Evolutionary conservation across 2,113 vertebrate genomes (phyloP).

Genomic region (Myodes glareolus): DNA sequence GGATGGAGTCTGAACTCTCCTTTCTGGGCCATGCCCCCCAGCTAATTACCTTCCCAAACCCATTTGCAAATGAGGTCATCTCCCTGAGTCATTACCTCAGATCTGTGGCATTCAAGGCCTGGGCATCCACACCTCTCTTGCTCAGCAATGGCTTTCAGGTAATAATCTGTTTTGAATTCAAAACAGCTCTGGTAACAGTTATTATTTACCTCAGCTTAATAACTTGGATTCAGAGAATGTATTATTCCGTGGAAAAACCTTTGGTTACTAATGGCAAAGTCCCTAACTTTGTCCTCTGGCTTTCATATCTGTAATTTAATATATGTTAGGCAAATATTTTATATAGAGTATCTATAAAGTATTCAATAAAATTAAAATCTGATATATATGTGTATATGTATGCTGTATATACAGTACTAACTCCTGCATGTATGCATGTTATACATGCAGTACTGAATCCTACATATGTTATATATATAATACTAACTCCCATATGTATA

Average conservation of each 20-base stretch:
- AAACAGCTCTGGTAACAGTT: background rate
- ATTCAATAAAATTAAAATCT: background rate
- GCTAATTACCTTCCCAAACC: background rate
- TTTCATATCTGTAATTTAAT: background rate
- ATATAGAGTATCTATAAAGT: background rate
- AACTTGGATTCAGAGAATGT: background rate
- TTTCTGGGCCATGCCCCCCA: background rate
- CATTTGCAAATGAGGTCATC: background rate
- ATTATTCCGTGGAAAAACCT: background rate
- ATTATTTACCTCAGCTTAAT: background rate
- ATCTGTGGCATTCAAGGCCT: background rate
- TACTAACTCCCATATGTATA: background rate
- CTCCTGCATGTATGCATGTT: background rate
- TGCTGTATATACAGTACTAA: background rate
- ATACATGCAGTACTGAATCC: background rate
- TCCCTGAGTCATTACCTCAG: background rate
- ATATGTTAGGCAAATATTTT: background rate
- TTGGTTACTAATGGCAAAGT: background rate
- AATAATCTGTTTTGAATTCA: background rate
- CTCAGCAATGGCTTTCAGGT: background rate
- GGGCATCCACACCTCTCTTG: background rate
- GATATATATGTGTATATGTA: background rate
- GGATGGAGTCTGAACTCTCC: background rate
- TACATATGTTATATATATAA: background rate
- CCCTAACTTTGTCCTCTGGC: background rate